These are phyloP conservation scores for Xiphophorus hellerii DNA, from an alignment of 2,113 vertebrate genomes.

Conservation along the genomic window DNA sequence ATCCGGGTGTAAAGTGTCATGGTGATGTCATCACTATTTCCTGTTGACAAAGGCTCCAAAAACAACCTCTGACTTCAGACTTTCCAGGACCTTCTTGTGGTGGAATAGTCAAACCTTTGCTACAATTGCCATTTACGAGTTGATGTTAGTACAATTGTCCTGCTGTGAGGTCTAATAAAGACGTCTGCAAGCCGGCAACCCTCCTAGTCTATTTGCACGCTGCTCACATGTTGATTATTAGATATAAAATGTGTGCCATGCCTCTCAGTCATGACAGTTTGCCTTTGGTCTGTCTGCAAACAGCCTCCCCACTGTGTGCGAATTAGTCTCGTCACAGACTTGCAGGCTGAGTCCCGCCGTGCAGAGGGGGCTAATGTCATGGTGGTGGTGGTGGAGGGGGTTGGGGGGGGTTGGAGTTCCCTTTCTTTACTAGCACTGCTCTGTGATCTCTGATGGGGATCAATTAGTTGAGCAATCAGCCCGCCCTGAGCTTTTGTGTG, in stretches of 20 bases:
- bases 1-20: background rate
- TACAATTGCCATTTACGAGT: background rate
- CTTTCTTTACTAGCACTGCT: conserved; percentile 63
- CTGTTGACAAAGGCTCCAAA: background rate
- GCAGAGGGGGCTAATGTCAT: conserved; percentile 72
- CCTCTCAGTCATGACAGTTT: conserved; percentile 18
- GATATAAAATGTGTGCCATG: conserved; percentile 15
- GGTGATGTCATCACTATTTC: background rate
- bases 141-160: conserved; percentile 16
- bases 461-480: conserved; percentile 82
- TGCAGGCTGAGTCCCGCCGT: conserved; percentile 25
- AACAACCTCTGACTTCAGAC: background rate
- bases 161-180: conserved; percentile 26
- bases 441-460: conserved; percentile 80
- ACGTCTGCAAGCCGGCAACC: conserved; percentile 10
- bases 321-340: conserved; percentile 48
- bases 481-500: conserved; percentile 72
- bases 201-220: conserved; percentile 8
- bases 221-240: conserved; percentile 19
- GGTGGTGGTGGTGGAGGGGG: background rate
- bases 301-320: conserved; percentile 52
- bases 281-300: conserved; percentile 10
- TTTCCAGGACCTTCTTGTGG: background rate
- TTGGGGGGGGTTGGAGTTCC: conserved; percentile 47
- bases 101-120: background rate